phyloP scores from a whole-genome alignment of 2,113 vertebrate genomes.

The Dendropsophus ebraccatus region DNA sequence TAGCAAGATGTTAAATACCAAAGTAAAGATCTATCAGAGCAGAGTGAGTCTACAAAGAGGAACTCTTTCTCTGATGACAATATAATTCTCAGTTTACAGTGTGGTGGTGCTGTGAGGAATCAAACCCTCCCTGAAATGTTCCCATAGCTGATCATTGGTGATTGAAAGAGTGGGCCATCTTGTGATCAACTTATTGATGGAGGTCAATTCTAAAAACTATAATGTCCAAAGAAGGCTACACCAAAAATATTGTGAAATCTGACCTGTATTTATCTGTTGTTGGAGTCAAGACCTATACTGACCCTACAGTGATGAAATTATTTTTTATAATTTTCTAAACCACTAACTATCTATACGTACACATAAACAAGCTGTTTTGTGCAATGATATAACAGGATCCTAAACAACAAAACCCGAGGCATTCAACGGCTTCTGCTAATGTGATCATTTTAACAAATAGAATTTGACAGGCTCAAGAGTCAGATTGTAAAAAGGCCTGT shows the following conservation, averaged over 20 bases:
- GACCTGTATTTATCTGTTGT: too few relatives aligned
- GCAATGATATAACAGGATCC: not conserved
- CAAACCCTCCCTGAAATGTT: not conserved
- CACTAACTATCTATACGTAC: not conserved
- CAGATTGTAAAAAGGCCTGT: not conserved
- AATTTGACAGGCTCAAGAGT: not conserved
- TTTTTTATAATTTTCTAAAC: not conserved
- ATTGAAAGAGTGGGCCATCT: not conserved
- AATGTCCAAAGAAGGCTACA: too few relatives aligned
- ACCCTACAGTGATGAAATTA: not conserved
- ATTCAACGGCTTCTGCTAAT: not conserved
- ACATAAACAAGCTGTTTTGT: not conserved
- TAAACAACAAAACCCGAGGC: not conserved
- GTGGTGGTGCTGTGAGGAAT: not conserved
- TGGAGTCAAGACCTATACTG: too few relatives aligned
- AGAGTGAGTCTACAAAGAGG: too few relatives aligned
- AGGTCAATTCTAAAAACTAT: too few relatives aligned
- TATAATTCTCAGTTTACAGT: not conserved
- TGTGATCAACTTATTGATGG: too few relatives aligned
- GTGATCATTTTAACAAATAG: not conserved
- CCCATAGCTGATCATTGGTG: not conserved
- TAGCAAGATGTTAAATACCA: too few relatives aligned
- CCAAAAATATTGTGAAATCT: too few relatives aligned
- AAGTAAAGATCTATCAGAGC: too few relatives aligned
- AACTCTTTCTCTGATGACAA: not conserved